Conservation (phyloP, 2,113 vertebrate species). For the Onychostoma macrolepis region DNA sequence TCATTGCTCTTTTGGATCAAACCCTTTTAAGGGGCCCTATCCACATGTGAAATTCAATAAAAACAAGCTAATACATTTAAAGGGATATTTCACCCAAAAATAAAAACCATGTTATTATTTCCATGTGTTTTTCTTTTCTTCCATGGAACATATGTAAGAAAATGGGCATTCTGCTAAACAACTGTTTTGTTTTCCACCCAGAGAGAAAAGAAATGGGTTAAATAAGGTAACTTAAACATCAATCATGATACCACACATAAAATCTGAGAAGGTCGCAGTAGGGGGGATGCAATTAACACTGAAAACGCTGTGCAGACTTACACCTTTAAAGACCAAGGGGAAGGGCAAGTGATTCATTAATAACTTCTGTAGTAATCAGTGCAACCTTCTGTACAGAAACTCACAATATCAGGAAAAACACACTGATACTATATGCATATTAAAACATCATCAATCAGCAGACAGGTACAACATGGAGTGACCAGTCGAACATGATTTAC, state of each 20-base stretch:
- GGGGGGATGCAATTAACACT: not conserved
- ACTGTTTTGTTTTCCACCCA: not conserved
- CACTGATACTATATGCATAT: not conserved
- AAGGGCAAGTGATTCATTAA: constrained; percentile 6
- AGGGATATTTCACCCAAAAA: not conserved
- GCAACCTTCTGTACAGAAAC: not conserved
- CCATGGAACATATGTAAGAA: not conserved
- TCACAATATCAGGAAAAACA: not conserved
- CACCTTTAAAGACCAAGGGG: not conserved
- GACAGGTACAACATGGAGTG: not conserved
- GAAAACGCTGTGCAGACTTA: not conserved
- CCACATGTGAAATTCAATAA: not conserved
- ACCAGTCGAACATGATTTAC: not conserved
- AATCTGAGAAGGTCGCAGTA: not conserved
- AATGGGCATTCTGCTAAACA: not conserved
- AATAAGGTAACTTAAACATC: not conserved
- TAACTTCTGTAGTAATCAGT: not conserved
- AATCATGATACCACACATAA: not conserved
- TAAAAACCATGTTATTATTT: not conserved
- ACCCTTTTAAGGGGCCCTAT: constrained; percentile 3
- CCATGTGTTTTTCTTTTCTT: not conserved
- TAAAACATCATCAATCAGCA: not conserved
- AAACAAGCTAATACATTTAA: constrained; percentile 1
- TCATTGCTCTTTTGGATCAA: not conserved
- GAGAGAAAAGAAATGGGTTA: not conserved